Evolutionary conservation across 1,140 invertebrate species (phyloP).

Genomic region (Leptinotarsa lineolata): DNA sequence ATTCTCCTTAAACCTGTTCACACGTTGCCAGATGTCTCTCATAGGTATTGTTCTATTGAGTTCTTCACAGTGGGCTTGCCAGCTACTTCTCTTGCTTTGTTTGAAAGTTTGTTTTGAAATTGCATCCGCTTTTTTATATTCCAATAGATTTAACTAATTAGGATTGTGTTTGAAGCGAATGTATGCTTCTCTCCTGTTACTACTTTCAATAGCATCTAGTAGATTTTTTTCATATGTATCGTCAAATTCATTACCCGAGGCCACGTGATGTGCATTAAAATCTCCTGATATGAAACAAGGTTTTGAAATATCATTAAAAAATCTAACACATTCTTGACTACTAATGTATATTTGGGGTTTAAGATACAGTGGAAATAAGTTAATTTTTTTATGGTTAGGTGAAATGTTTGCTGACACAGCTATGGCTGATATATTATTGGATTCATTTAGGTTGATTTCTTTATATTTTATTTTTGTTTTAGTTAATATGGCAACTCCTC

Average conservation of each 20-base stretch:
- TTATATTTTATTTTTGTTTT: no score
- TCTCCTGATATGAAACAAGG: conserved; percentile 14
- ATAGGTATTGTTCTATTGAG: conserved; percentile 7
- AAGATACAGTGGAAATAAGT: no score
- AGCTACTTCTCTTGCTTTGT: background rate
- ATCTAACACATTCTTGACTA: no score
- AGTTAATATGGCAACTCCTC: no score
- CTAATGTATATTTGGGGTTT: no score
- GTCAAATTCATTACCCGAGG: conserved; percentile 11
- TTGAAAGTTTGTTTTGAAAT: conserved; percentile 4
- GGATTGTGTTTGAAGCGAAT: background rate
- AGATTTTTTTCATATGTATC: conserved; percentile 13
- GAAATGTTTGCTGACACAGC: no score
- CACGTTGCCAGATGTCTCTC: background rate
- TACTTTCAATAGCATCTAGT: background rate
- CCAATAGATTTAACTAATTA: background rate
- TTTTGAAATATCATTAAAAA: conserved; percentile 15
- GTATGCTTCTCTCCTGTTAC: conserved; percentile 8
- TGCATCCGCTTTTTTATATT: conserved; percentile 11
- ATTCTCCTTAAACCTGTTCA: conserved; percentile 14
- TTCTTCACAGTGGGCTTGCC: conserved; percentile 6
- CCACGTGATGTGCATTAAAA: no score
- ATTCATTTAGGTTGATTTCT: no score
- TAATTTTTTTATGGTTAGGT: no score
- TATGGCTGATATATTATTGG: no score